A percentile compares a stretch with the other conserved stretches of the same genome.
These are phyloP conservation scores for Gastrophryne carolinensis DNA, from an alignment of 2,797 vertebrate genomes.

Conservation along the genomic window DNA sequence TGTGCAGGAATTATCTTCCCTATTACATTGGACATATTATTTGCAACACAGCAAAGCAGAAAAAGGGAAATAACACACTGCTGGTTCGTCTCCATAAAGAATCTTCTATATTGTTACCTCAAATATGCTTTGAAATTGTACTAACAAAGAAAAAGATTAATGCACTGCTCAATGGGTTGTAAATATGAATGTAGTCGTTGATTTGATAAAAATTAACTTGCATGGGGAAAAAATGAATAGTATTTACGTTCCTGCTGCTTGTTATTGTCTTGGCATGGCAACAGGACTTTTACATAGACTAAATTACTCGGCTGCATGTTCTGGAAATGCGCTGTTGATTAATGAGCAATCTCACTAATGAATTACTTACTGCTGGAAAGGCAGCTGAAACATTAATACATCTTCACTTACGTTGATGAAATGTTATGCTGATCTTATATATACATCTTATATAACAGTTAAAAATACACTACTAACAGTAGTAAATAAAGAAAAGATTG, in stretches of 20 bases:
- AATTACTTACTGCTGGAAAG: neutral
- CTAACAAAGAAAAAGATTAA: too few species aligned
- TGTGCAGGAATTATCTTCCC: too few species aligned
- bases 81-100: too few species aligned
- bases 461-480: too few species aligned
- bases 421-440: neutral
- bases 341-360: neutral
- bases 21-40: too few species aligned
- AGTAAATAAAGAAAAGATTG: too few species aligned
- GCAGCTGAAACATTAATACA: neutral
- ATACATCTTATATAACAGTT: neutral
- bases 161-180: too few species aligned
- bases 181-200: too few species aligned
- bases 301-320: slow-evolving; percentile 8
- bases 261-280: neutral
- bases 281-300: neutral
- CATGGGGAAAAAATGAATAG: neutral
- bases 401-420: slow-evolving; percentile 8
- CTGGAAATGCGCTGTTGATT: neutral
- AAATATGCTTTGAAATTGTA: too few species aligned
- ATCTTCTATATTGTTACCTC: too few species aligned
- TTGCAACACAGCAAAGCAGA: too few species aligned
- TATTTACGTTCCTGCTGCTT: neutral
- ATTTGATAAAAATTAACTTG: neutral
- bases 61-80: too few species aligned